Percentiles rank a stretch among this genome's conserved stretches.
Evolutionary conservation across 2,113 vertebrate genomes (phyloP).

Genomic region (Eudorcas thomsonii): DNA sequence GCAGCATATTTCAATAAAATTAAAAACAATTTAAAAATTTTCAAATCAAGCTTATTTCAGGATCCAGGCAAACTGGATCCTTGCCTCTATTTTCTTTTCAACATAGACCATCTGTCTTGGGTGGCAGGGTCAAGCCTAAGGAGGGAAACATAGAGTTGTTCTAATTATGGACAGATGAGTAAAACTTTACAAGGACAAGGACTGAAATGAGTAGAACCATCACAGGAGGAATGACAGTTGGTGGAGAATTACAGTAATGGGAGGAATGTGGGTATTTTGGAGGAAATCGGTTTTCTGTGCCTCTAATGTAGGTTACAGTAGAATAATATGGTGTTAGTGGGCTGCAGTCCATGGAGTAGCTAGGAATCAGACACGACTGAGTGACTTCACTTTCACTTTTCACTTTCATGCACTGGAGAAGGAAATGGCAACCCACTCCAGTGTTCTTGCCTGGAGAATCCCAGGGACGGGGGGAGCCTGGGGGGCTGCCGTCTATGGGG

Average conservation of each 20-base stretch:
- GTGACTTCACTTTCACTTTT: too few relatives aligned
- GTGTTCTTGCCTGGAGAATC: too few relatives aligned
- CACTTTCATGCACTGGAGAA: too few relatives aligned
- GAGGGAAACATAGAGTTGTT: neutral
- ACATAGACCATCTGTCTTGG: neutral
- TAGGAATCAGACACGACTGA: too few relatives aligned
- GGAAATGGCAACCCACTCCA: too few relatives aligned
- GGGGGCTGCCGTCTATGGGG: too few relatives aligned
- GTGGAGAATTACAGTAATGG: neutral
- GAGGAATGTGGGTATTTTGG: neutral
- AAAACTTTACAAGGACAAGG: neutral
- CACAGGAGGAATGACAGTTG: neutral
- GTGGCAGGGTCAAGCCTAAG: neutral
- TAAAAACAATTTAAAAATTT: fast-evolving
- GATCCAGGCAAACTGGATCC: neutral
- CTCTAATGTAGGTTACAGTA: neutral
- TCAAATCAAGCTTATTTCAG: neutral
- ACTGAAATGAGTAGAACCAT: neutral
- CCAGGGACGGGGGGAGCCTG: too few relatives aligned
- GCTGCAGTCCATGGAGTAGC: too few relatives aligned
- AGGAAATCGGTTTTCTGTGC: neutral
- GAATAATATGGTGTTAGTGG: neutral
- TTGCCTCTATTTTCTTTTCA: neutral
- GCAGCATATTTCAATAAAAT: neutral
- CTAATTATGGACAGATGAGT: neutral